phyloP scores from a whole-genome alignment of 2,888 invertebrate species.

The Oscheius sp. region DNA sequence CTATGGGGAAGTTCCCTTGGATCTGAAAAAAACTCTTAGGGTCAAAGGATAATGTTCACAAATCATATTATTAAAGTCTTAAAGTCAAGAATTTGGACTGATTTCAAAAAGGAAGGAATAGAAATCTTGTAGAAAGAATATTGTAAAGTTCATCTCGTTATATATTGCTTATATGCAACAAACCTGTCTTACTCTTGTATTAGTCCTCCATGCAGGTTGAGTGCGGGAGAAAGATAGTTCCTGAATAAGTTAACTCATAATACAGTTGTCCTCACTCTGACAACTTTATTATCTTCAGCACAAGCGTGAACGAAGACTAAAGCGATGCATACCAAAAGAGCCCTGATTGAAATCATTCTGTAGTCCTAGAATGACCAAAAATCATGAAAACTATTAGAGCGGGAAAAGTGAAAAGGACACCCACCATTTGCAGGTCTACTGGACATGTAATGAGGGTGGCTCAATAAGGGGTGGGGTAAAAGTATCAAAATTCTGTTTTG shows the following conservation, averaged over 20 bases:
- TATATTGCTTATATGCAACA: too few relatives aligned
- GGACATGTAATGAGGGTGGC: not conserved
- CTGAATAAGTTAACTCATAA: not conserved
- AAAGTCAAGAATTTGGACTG: too few relatives aligned
- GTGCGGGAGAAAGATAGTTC: not conserved
- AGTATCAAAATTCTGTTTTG: too few relatives aligned
- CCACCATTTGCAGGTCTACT: not conserved
- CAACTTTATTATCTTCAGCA: slow-evolving; percentile 16
- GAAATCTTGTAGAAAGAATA: too few relatives aligned
- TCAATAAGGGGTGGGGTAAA: too few relatives aligned
- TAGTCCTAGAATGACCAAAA: slow-evolving; percentile 1
- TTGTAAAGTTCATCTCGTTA: too few relatives aligned
- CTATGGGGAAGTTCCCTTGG: slow-evolving; percentile 27
- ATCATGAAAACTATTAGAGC: not conserved
- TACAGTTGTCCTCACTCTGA: too few relatives aligned
- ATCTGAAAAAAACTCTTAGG: slow-evolving; percentile 9
- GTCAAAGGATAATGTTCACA: too few relatives aligned
- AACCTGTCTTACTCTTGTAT: slow-evolving; percentile 22
- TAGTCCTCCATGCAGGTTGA: slow-evolving; percentile 10
- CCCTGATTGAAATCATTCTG: slow-evolving; percentile 19
- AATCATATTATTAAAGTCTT: too few relatives aligned
- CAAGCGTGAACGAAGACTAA: slow-evolving; percentile 24
- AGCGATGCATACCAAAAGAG: slow-evolving; percentile 21
- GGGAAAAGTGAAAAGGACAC: not conserved
- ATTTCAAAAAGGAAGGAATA: too few relatives aligned